Evolutionary conservation across 2,888 invertebrate genomes (phyloP), one percentile per base, ranked within the genome.

Genomic region (Sepioteuthis lessoniana): DNA sequence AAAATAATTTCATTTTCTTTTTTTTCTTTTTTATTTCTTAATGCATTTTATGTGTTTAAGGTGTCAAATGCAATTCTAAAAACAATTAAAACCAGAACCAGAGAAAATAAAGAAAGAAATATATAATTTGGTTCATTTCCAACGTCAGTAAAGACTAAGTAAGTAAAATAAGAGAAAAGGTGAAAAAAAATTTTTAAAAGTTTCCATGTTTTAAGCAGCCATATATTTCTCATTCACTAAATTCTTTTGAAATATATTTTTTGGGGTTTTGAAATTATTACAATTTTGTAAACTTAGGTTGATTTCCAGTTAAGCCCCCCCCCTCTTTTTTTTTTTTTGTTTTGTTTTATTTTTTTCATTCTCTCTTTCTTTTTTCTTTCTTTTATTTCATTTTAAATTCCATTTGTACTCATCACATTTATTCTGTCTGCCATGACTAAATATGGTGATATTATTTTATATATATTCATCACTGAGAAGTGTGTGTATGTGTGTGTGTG

Each of bases 41-140:
- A 76, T 76, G n/a, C n/a, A 76, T 76, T n/a, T 76, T 76, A 76
- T 76, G n/a, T 76, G 76, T 76, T 76, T 76, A 76, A 76, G 76
- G n/a, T n/a, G n/a, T 76, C 42, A 7, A 42, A 35, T 19, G n/a
- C n/a, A n/a, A 76, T 76, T 76, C 16, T 76, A 16, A 76, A 76
- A n/a, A 76, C 76, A n/a, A 76, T 35, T 76, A 76, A n/a, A n/a
- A 76, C 76, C n/a, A 10, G n/a, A 76, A 76, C 25, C 55, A 25
- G 28, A 55, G 55, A 55, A 55, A 25, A 55, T 55, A 55, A 25
- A 76, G 16, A 35, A 13, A 28, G 5, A 8, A 60, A n/a, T 16
- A 3, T 76, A 76, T 76, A 76, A 35, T 35, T 76, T 35, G 76
- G 76, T n/a, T 21, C 35, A 10, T 35, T 76, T 76, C 76, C 76